These are phyloP conservation scores for Nycteola revayana DNA, from an alignment of 2,888 invertebrate species.

Conservation along the genomic window DNA sequence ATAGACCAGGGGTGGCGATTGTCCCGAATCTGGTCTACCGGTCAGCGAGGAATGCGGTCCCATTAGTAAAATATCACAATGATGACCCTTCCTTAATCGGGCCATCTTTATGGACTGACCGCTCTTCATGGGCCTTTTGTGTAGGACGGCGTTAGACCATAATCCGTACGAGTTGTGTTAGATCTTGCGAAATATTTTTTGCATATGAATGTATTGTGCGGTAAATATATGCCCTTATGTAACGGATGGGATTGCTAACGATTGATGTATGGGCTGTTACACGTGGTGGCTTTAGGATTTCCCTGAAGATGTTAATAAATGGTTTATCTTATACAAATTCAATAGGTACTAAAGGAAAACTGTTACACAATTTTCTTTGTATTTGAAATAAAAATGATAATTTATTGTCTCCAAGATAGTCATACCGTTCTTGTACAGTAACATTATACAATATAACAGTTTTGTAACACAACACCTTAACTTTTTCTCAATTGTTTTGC, in stretches of 20 bases:
- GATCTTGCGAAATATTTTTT: constrained; percentile 51
- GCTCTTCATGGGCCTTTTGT: constrained; percentile 62
- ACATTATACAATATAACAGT: too few species aligned
- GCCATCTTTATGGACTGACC: constrained; percentile 76
- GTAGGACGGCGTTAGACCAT: constrained; percentile 70
- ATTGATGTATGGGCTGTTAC: too few species aligned
- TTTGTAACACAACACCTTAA: too few species aligned
- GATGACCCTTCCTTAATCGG: constrained; percentile 66
- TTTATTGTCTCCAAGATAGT: too few species aligned
- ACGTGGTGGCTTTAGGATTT: too few species aligned
- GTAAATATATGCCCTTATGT: constrained; percentile 30
- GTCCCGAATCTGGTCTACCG: constrained; percentile 65
- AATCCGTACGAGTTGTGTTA: constrained; percentile 62
- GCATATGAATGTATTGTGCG: constrained; percentile 64
- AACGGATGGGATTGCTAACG: constrained; percentile 19
- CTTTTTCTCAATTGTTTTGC: too few species aligned
- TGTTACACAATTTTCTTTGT: too few species aligned
- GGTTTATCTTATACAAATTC: too few species aligned
- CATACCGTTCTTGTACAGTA: too few species aligned
- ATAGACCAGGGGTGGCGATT: constrained; percentile 34
- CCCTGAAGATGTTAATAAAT: too few species aligned
- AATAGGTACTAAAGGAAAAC: too few species aligned
- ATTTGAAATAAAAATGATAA: too few species aligned
- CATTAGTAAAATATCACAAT: constrained; percentile 77
- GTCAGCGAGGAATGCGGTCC: constrained; percentile 73